phyloP scores from a whole-genome alignment of 2,888 invertebrate genomes.

The Ophioninae sp. region DNA sequence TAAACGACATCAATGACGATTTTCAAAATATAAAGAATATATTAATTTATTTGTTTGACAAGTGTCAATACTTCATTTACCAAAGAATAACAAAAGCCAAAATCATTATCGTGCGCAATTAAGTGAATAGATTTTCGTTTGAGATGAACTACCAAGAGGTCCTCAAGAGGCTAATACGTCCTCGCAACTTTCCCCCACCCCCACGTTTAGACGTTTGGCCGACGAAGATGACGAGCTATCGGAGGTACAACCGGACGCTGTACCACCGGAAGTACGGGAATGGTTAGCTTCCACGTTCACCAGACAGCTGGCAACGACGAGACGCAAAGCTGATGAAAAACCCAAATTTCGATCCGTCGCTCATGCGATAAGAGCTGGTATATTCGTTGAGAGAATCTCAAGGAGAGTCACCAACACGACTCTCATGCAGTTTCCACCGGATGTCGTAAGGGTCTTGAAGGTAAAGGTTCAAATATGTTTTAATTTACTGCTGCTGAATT shows the following conservation, averaged over 20 bases:
- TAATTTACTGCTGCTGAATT: not conserved
- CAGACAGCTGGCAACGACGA: slow-evolving; percentile 90
- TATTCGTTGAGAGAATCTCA: slow-evolving; percentile 97
- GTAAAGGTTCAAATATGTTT: slow-evolving; percentile 80
- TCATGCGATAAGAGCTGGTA: slow-evolving; percentile 97
- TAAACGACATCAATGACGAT: slow-evolving; percentile 33
- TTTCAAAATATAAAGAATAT: not conserved
- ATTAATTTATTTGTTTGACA: not conserved
- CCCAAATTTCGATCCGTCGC: slow-evolving; percentile 97
- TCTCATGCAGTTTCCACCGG: slow-evolving; percentile 93
- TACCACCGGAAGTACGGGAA: slow-evolving; percentile 97
- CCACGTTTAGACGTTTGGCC: slow-evolving; percentile 86
- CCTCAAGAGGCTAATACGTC: slow-evolving; percentile 41
- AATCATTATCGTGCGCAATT: slow-evolving; percentile 52
- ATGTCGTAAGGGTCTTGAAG: slow-evolving; percentile 93
- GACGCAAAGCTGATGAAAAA: slow-evolving; percentile 89
- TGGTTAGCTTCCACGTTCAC: slow-evolving; percentile 99
- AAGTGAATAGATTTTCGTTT: slow-evolving; percentile 51
- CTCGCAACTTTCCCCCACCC: slow-evolving; percentile 13
- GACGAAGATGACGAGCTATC: slow-evolving; percentile 98
- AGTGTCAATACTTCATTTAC: not conserved
- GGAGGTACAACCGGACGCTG: slow-evolving; percentile 97
- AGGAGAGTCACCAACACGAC: slow-evolving; percentile 89
- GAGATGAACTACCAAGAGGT: slow-evolving; percentile 39
- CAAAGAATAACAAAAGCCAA: slow-evolving; percentile 39